phyloP scores from a whole-genome alignment of 2,888 invertebrate genomes.

The Athripsodes cinereus region DNA sequence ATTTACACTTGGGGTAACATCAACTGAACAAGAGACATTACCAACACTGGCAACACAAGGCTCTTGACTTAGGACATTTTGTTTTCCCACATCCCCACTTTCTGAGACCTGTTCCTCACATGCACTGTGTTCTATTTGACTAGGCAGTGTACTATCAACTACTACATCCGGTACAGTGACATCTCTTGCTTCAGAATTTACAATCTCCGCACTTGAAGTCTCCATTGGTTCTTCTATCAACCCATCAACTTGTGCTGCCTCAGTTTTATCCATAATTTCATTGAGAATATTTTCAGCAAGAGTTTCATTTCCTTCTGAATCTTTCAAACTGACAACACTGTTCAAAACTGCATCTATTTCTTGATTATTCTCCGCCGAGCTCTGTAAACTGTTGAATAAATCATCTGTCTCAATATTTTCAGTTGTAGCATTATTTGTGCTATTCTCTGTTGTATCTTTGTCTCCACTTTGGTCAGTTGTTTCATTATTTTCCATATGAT shows the following conservation, averaged over 20 bases:
- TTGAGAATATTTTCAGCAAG: background rate
- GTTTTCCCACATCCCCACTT: background rate
- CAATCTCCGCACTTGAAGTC: background rate
- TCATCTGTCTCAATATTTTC: background rate
- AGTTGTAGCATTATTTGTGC: conserved; percentile 4
- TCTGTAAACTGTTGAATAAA: background rate
- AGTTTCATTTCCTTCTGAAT: background rate
- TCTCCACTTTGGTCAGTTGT: background rate
- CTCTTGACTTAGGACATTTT: background rate
- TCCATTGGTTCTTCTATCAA: background rate
- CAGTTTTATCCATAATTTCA: too few species aligned
- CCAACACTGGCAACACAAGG: background rate
- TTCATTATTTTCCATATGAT: background rate
- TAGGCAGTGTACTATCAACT: background rate
- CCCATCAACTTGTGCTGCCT: too few species aligned
- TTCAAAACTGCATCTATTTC: background rate
- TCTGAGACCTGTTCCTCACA: background rate
- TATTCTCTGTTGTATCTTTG: background rate
- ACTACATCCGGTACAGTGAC: background rate
- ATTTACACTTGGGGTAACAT: background rate
- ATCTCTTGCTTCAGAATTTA: background rate
- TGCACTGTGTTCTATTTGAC: too few species aligned
- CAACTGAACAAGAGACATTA: background rate
- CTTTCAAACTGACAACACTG: background rate
- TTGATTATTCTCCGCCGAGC: background rate